Evolutionary conservation across 1,140 invertebrate genomes (phyloP).

Genomic region (Penaeus indicus): DNA sequence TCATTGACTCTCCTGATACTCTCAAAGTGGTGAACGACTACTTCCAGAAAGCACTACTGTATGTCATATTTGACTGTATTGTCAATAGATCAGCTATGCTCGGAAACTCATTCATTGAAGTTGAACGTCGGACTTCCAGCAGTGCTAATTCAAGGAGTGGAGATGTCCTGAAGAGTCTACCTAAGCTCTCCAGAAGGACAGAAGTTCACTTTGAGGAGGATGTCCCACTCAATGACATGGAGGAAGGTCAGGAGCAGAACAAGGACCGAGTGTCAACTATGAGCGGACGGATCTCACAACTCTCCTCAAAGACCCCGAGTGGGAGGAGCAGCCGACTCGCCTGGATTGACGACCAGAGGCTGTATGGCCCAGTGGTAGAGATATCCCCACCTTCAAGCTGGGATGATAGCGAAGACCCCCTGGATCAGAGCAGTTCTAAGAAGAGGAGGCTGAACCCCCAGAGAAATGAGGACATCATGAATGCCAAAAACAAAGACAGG

Average conservation of each 20-base stretch:
- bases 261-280: background rate
- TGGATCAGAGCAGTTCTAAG: background rate
- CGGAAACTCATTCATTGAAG: background rate
- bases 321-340: conserved; percentile 62
- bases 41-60: conserved; percentile 71
- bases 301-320: conserved; percentile 50
- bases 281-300: conserved; percentile 34
- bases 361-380: conserved; percentile 1
- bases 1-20: conserved; percentile 72
- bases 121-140: background rate
- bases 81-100: conserved; percentile 66
- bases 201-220: conserved; percentile 41
- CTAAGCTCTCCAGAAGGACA: conserved; percentile 40
- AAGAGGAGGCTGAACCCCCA: background rate
- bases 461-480: background rate
- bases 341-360: conserved; percentile 53
- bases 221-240: background rate
- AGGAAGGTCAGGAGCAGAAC: background rate
- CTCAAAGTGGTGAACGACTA: conserved; percentile 69
- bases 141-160: conserved; percentile 18
- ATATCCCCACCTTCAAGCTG: conserved; percentile 14
- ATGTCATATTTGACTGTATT: conserved; percentile 71
- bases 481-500: conserved; percentile 12
- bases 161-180: conserved; percentile 52
- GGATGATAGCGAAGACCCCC: conserved; percentile 38